These are phyloP conservation scores for Macquaria australasica DNA, from an alignment of 2,113 vertebrate genomes.

Conservation along the genomic window DNA sequence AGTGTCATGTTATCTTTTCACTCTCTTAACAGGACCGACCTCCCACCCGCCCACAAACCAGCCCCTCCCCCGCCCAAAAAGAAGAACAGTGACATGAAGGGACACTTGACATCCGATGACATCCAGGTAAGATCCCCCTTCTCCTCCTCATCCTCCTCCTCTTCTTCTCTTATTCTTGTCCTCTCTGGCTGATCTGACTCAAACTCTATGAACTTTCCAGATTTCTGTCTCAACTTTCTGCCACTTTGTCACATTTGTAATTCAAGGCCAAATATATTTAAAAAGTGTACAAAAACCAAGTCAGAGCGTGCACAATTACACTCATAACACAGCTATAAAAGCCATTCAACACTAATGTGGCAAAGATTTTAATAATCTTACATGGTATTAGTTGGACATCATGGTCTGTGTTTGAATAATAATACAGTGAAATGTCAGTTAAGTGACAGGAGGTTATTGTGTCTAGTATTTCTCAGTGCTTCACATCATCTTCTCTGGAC, in stretches of 20 bases:
- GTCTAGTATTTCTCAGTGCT: neutral
- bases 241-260: neutral
- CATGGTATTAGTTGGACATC: neutral
- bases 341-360: neutral
- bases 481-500: neutral
- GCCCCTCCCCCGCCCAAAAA: slow-evolving; percentile 87
- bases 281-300: neutral
- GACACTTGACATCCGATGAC: slow-evolving; percentile 89
- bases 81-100: slow-evolving; percentile 90
- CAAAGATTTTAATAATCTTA: too few relatives aligned
- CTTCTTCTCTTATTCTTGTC: neutral
- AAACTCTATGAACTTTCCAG: neutral
- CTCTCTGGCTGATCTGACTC: neutral
- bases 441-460: neutral
- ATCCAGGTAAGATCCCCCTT: slow-evolving; percentile 87
- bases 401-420: neutral
- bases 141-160: neutral
- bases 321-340: neutral
- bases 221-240: neutral
- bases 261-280: neutral
- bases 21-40: slow-evolving; percentile 87
- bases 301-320: neutral
- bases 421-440: neutral
- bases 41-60: slow-evolving; percentile 89
- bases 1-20: slow-evolving; percentile 78